Evolutionary conservation across 1,140 invertebrate genomes (phyloP), one percentile per base, ranked within the genome.

Genomic region (Plutomurus gul): DNA sequence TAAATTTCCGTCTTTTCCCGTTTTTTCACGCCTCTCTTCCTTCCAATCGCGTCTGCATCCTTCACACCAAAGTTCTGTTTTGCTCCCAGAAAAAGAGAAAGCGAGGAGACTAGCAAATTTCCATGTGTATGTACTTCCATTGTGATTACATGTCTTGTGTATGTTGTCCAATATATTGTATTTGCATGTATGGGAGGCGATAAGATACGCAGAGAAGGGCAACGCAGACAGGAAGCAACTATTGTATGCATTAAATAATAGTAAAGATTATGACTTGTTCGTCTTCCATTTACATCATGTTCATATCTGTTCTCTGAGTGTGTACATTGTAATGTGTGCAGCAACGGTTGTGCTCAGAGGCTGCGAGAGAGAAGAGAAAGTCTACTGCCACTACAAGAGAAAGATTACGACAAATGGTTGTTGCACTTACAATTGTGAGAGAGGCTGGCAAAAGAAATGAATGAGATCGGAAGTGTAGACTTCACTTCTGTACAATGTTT

Each of bases 401-500:
- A 16, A 65, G 56, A 65, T 65, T 65, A 65, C 27, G 25, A 36
- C 56, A 36, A 36, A 33, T 30, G 56, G 30, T 30, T 33, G 13
- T 65, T 65, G 56, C 13, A 65, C 27, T 65, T 65, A 36, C 13
- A 30, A 60, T 30, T 60, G 27, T 60, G 27, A 27, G 30, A 10
- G 56, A 65, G 56, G 36, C 16, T 33, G 56, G n/a, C n/a, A n/a
- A 65, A 65, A 65, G 47, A 65, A 65, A 65, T 65, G 56, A 65
- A 65, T 65, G 56, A 65, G 56, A 65, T 65, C 56, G 56, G 56
- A 65, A 65, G 56, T 65, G 56, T 33, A 65, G 27, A 33, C 56
- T 65, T 65, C 56, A 65, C 1, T 56, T 65, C 27, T 40, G 18
- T 72, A 37, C 51, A 76, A 76, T 76, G 75, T 76, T 76, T 76